Evolutionary conservation across 2,113 vertebrate genomes (phyloP).

Genomic region (Sebastes schlegelii): DNA sequence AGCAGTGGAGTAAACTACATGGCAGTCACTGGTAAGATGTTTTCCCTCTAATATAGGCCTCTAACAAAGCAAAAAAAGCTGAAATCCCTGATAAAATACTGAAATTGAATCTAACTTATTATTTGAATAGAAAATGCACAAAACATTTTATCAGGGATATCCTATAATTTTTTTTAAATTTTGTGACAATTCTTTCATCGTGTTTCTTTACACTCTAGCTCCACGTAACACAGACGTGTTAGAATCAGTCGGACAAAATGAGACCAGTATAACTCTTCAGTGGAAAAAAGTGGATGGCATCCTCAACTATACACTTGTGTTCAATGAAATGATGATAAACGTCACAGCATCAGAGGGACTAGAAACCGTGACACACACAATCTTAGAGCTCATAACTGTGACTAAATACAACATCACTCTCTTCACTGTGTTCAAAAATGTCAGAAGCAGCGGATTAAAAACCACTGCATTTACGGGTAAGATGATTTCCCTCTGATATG

Average conservation of each 20-base stretch:
- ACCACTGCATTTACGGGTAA: conserved; percentile 38
- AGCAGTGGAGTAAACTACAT: not conserved
- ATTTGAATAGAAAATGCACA: too few relatives aligned
- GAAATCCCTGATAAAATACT: not conserved
- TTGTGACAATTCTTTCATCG: too few relatives aligned
- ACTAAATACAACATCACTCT: conserved; percentile 39
- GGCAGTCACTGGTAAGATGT: conserved; percentile 30
- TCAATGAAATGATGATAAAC: too few relatives aligned
- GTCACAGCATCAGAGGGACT: not conserved
- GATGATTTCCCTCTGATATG: not conserved
- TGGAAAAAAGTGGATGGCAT: conserved; percentile 23
- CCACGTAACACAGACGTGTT: not conserved
- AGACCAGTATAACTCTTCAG: conserved; percentile 52
- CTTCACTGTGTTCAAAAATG: conserved; percentile 21
- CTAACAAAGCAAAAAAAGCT: not conserved
- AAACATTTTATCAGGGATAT: too few relatives aligned
- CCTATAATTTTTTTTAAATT: too few relatives aligned
- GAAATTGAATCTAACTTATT: too few relatives aligned
- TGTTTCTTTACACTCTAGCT: not conserved
- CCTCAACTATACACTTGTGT: not conserved
- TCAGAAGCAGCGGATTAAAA: conserved; percentile 30
- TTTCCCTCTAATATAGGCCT: not conserved
- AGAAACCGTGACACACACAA: not conserved
- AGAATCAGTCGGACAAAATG: not conserved
- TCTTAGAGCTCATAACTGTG: not conserved